Evolutionary conservation across 2,113 vertebrate species (phyloP).

Genomic region (Lepus timidus): DNA sequence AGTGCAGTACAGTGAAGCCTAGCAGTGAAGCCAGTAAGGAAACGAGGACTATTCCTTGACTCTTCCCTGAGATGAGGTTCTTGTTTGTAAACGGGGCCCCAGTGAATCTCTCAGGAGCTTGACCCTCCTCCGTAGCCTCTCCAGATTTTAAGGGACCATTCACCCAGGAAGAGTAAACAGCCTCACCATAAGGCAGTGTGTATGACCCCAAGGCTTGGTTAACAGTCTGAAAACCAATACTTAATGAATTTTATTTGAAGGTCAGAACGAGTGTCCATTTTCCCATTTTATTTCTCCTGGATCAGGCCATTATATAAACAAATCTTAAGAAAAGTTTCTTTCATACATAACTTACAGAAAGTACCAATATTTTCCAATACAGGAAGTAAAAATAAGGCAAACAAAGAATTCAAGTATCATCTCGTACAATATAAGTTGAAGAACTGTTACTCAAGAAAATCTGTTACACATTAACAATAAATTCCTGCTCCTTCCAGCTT

Average conservation of each 20-base stretch:
- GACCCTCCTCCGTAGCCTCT: conserved; percentile 16
- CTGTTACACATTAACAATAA: conserved; percentile 70
- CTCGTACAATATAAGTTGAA: conserved; percentile 74
- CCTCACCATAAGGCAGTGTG: conserved; percentile 4
- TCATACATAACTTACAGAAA: conserved; percentile 79
- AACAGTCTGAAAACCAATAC: conserved; percentile 73
- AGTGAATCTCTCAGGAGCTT: background rate
- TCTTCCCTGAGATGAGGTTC: background rate
- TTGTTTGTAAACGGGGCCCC: background rate
- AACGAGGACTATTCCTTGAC: background rate
- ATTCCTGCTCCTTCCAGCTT: conserved; percentile 48
- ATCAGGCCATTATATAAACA: conserved; percentile 76
- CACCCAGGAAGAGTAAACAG: background rate
- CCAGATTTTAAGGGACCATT: conserved; percentile 1
- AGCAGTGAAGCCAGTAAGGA: background rate
- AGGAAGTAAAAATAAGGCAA: conserved; percentile 72
- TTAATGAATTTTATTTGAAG: conserved; percentile 78
- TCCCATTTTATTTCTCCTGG: conserved; percentile 83
- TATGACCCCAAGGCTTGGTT: conserved; percentile 30
- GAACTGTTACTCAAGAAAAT: conserved; percentile 72
- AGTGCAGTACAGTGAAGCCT: background rate
- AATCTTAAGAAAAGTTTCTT: conserved; percentile 70
- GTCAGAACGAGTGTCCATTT: conserved; percentile 74
- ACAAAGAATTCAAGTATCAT: conserved; percentile 71
- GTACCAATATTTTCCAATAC: conserved; percentile 80